These are phyloP conservation scores for Oostethus manadensis DNA, from an alignment of 2,113 vertebrate genomes.

Conservation along the genomic window DNA sequence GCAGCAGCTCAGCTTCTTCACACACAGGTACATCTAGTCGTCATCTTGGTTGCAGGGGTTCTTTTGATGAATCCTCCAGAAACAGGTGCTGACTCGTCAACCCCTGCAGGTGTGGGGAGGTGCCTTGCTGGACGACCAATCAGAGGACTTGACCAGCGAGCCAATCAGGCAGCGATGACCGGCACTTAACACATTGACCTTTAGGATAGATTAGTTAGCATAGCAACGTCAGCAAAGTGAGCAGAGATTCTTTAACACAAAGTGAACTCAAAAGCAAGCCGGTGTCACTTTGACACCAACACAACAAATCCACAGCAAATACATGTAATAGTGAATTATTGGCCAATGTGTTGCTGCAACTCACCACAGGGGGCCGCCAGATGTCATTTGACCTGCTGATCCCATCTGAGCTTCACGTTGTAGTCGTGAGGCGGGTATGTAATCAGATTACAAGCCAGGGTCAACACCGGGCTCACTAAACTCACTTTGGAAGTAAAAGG, in stretches of 20 bases:
- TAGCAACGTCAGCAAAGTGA: constrained; percentile 35
- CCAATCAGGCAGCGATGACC: neutral
- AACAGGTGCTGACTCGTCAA: neutral
- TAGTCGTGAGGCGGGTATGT: too few relatives aligned
- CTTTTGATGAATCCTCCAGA: neutral
- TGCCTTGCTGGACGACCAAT: constrained; percentile 58
- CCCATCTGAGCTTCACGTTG: too few relatives aligned
- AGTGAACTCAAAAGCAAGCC: too few relatives aligned
- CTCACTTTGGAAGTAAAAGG: too few relatives aligned
- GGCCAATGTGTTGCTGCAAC: too few relatives aligned
- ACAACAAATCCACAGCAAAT: too few relatives aligned
- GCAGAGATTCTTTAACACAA: neutral
- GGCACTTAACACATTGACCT: neutral
- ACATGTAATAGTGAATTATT: too few relatives aligned
- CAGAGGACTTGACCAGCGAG: constrained; percentile 43
- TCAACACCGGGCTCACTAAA: too few relatives aligned
- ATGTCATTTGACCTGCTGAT: too few relatives aligned
- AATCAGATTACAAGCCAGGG: too few relatives aligned
- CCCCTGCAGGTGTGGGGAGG: constrained; percentile 44
- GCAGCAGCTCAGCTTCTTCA: constrained; percentile 62
- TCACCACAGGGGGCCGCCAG: too few relatives aligned
- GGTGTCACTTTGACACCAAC: too few relatives aligned
- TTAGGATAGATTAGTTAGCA: constrained; percentile 10
- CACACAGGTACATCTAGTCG: constrained; percentile 7
- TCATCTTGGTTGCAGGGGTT: neutral